Evolutionary conservation across 2,888 invertebrate genomes (phyloP).

Genomic region (Fragum fragum): DNA sequence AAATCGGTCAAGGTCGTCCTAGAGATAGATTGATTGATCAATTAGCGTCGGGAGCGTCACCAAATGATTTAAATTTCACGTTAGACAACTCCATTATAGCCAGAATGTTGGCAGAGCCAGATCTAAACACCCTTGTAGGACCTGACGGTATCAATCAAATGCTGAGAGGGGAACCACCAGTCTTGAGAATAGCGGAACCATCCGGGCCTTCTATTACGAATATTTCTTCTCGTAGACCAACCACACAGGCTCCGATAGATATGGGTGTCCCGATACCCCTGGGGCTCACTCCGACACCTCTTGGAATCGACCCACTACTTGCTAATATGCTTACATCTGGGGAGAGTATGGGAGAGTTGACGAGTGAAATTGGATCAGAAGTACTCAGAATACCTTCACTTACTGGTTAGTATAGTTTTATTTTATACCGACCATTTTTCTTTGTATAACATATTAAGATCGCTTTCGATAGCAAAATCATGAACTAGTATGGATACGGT

Average conservation of each 20-base stretch:
- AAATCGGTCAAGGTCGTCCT: not conserved
- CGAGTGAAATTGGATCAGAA: constrained; percentile 8
- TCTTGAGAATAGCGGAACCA: not conserved
- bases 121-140: constrained; percentile 46
- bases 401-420: constrained; percentile 10
- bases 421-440: no score
- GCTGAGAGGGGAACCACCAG: constrained; percentile 50
- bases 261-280: constrained; percentile 28
- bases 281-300: not conserved
- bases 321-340: constrained; percentile 9
- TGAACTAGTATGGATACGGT: no score
- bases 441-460: no score
- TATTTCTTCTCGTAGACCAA: not conserved
- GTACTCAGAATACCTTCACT: not conserved
- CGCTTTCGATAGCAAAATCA: no score
- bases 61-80: constrained; percentile 36
- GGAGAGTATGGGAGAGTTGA: not conserved
- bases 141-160: constrained; percentile 58
- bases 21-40: not conserved
- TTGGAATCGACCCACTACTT: not conserved
- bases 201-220: not conserved
- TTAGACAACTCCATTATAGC: constrained; percentile 51
- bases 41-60: not conserved
- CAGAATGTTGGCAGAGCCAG: constrained; percentile 42
- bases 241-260: not conserved